Base-by-base conservation (phyloP, 2,888 invertebrate species). In the Chorisops tibialis region DNA sequence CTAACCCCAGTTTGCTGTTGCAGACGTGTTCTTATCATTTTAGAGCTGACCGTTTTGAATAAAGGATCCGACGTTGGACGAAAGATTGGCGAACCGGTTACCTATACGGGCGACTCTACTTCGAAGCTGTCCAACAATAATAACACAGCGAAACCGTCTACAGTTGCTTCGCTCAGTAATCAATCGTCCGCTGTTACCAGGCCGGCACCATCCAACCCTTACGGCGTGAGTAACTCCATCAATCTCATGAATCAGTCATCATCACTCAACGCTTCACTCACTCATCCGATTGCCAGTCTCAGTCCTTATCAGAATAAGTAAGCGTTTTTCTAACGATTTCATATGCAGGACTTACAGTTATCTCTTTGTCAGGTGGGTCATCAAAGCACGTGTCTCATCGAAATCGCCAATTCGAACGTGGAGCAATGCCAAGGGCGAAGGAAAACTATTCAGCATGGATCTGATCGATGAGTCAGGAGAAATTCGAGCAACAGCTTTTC, bases 381-480 rank as follows among this genome's bases (percentile, higher is more conserved):
- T 98, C 63, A 91, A 91, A 74, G 97, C 88, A 1, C 83, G 96
- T 54, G 91, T 97, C 0, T 89, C 88, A 63, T 86, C 84, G 69
- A 98, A 98, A 75, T 83, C 88, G 0, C 73, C 81, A 0, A 85
- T 97, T 48, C 85, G 91, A 62, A 88, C 87, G 0, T 98, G 95
- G 93, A 91, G 87, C 65, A 98, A 98, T 77, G 88, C 93, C 0
- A 83, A 86, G 62, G 96, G 96, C 0, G 95, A 96, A 76, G 98
- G 98, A 1, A 93, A 93, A 74, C 80, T 98, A 2, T 98, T 98
- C 76, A 91, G 87, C 65, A 86, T 96, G 80, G 95, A 95, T 76
- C 79, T 98, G n/a, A 81, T 91, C 64, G 98, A 98, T 77, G 94
- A 95, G 70, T 89, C 88, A 64, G 96, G 96, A 2, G 96, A 97